Conservation (phyloP, 2,888 invertebrate species). For the Luperina nickerlii region DNA sequence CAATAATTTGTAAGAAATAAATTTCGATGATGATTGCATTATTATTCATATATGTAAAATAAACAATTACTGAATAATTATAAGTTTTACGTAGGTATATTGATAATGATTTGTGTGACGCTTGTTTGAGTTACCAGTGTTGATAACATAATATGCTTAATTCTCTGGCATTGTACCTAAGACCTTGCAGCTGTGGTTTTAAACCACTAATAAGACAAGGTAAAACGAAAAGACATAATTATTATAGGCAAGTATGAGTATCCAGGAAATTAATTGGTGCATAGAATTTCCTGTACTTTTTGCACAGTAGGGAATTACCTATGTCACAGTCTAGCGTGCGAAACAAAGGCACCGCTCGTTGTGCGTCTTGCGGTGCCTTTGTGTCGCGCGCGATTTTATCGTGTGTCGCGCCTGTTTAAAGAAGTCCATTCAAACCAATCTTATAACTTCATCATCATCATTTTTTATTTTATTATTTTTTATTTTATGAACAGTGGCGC, state of each 20-base stretch:
- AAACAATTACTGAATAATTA: background rate
- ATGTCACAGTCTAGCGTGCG: background rate
- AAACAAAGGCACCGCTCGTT: no score
- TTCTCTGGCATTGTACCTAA: background rate
- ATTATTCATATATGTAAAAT: background rate
- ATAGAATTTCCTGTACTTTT: conserved; percentile 6
- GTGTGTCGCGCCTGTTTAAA: no score
- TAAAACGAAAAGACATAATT: background rate
- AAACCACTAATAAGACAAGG: conserved; percentile 2
- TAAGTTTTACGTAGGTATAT: background rate
- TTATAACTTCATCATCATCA: background rate
- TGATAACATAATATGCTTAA: background rate
- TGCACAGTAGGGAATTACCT: conserved; percentile 25
- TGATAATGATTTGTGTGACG: background rate
- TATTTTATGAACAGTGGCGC: background rate
- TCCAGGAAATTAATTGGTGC: background rate
- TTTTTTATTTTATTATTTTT: no score
- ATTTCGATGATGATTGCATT: background rate
- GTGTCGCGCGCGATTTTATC: no score
- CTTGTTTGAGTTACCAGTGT: background rate
- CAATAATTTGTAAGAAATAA: background rate
- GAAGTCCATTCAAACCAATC: background rate
- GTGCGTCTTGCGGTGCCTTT: no score
- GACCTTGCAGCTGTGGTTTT: conserved; percentile 10
- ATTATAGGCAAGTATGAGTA: background rate